Evolutionary conservation across 2,113 vertebrate genomes (phyloP), one percentile per base, ranked within the genome.

Genomic region (Carlito syrichta): DNA sequence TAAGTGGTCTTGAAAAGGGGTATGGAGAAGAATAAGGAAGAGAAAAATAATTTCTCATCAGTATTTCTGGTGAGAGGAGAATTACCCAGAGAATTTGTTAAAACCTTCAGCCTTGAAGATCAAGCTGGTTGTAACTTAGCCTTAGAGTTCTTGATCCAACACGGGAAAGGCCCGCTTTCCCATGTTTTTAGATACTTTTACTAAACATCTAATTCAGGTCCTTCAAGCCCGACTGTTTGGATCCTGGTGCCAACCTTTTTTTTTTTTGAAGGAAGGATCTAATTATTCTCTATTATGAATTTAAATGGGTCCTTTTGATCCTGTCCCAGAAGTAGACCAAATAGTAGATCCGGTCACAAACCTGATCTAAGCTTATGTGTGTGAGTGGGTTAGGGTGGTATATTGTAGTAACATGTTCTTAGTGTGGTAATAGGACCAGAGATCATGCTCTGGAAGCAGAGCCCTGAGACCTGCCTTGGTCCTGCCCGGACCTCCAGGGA

Each of bases 401-500:
- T 63, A 12, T 71, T 91, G 89, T 56, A 89, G 40, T 22, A 54
- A 58, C 11, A 86, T 9, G 16, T 27, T 45, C 56, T 84, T 38
- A 8, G 30, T 56, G 20, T 91, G 62, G 48, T 63, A 92, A 66
- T 68, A 73, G 60, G 94, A 73, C 60, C 35, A 62, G 20, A 92
- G 30, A 83, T 45, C 32, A 43, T 20, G 10, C 40, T 62, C 38
- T 73, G 78, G 77, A 78, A 89, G 27, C 35, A 77, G 30, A 91
- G 62, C 62, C 43, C 68, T 48, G 62, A 91, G 68, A n/a, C 76
- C 81, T 43, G 69, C 40, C 48, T 50, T 58, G 56, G 71, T 94
- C 93, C 82, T 88, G 63, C 60, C 19, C 68, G 89, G 85, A 96
- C 81, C 81, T 96, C 96, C 89, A 89, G 66, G n/a, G 66, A 96